These are phyloP conservation scores for Lepidostoma basale DNA, from an alignment of 1,140 invertebrate species.

Conservation along the genomic window DNA sequence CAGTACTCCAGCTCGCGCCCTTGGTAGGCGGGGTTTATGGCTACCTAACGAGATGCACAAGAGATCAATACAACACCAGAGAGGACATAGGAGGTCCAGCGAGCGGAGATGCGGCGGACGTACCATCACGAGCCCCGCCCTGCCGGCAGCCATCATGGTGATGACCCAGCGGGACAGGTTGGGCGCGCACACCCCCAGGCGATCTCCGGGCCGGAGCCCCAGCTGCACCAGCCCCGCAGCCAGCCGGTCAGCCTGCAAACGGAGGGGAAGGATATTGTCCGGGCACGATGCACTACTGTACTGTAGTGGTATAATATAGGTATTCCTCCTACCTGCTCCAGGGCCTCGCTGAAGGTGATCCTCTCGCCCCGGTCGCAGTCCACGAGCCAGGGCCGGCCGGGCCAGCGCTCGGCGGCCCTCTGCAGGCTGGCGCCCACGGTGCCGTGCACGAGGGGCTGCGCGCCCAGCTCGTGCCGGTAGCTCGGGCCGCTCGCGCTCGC, in stretches of 20 bases:
- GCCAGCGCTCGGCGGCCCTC: conserved; percentile 61
- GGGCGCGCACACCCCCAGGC: conserved; percentile 87
- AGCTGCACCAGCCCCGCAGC: conserved; percentile 80
- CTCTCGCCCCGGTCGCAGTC: conserved; percentile 66
- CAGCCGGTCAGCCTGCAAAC: conserved; percentile 71
- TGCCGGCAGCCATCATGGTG: conserved; percentile 75
- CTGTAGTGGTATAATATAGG: background rate
- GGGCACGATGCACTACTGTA: too few species aligned
- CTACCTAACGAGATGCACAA: conserved; percentile 65
- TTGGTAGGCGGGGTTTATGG: conserved; percentile 86
- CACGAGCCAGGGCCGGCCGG: conserved; percentile 65
- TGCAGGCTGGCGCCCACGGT: conserved; percentile 70
- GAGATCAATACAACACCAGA: too few species aligned
- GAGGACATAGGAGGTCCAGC: too few species aligned
- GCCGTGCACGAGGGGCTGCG: conserved; percentile 62
- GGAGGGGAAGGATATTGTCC: too few species aligned
- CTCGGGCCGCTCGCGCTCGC: too few species aligned
- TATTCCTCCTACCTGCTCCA: conserved; percentile 62
- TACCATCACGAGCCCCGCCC: conserved; percentile 83
- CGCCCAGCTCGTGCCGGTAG: conserved; percentile 63
- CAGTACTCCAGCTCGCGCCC: conserved; percentile 78
- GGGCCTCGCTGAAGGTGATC: conserved; percentile 68
- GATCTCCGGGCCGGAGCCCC: conserved; percentile 80
- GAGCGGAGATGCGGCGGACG: too few species aligned
- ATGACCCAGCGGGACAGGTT: conserved; percentile 86